phyloP scores from a whole-genome alignment of 1,140 invertebrate species.

The Bombus fervidus region DNA sequence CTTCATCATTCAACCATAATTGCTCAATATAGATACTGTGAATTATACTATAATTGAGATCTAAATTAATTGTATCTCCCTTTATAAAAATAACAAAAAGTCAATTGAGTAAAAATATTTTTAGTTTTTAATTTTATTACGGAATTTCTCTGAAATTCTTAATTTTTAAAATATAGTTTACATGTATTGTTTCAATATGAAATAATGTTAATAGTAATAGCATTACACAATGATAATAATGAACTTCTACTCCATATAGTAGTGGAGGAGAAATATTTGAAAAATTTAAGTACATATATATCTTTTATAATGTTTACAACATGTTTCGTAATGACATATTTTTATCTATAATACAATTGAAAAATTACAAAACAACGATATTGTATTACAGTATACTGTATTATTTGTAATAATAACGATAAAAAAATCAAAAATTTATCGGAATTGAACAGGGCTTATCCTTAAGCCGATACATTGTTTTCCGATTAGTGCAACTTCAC shows the following conservation, averaged over 20 bases:
- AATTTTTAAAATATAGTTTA: too few species aligned
- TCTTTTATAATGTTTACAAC: slow-evolving; percentile 45
- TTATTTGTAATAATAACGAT: slow-evolving; percentile 3
- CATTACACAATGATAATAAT: too few species aligned
- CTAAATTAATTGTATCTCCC: not conserved
- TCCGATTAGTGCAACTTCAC: slow-evolving; percentile 94
- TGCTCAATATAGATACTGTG: not conserved
- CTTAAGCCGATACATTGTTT: slow-evolving; percentile 94
- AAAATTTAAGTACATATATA: too few species aligned
- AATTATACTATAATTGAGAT: not conserved
- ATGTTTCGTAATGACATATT: slow-evolving; percentile 36
- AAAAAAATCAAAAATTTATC: slow-evolving; percentile 73
- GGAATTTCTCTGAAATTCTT: too few species aligned
- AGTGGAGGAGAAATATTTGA: too few species aligned
- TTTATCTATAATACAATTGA: slow-evolving; percentile 39
- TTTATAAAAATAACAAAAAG: not conserved
- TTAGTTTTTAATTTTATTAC: too few species aligned
- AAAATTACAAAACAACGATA: slow-evolving; percentile 17
- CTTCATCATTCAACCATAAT: not conserved
- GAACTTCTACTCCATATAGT: too few species aligned
- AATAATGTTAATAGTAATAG: too few species aligned
- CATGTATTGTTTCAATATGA: too few species aligned
- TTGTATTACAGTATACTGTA: slow-evolving; percentile 3
- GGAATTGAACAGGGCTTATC: slow-evolving; percentile 90
- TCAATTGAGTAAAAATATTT: not conserved